Conservation (phyloP, 2,888 invertebrate genomes). For the Ennomos erosarius region DNA sequence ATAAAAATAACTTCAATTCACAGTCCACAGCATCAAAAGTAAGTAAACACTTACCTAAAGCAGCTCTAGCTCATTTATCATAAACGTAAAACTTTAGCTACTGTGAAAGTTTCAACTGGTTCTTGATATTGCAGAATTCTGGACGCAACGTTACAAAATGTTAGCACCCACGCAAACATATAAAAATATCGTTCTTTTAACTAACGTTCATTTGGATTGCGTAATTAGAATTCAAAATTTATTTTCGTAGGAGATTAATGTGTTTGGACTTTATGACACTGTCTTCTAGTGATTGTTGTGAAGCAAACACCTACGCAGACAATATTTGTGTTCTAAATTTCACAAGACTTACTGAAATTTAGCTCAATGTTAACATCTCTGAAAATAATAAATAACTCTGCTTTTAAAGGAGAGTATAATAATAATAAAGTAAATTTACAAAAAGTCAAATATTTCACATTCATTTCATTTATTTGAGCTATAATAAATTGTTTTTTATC, state of each 20-base stretch:
- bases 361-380: too few species aligned
- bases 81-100: conserved; percentile 5
- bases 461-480: too few species aligned
- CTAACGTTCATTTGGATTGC: conserved; percentile 40
- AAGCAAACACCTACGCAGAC: conserved; percentile 14
- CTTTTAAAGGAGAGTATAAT: background rate
- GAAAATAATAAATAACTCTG: too few species aligned
- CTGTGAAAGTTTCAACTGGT: conserved; percentile 11
- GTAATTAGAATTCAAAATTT: conserved; percentile 30
- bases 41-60: too few species aligned
- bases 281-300: conserved; percentile 15
- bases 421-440: background rate
- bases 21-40: too few species aligned
- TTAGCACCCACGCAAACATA: conserved; percentile 54
- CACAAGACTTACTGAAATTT: background rate
- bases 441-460: background rate
- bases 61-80: too few species aligned
- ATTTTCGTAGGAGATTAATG: conserved; percentile 30
- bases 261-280: conserved; percentile 18
- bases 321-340: conserved; percentile 8
- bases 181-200: conserved; percentile 65
- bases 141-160: conserved; percentile 55
- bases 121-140: conserved; percentile 64
- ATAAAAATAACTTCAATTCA: too few species aligned
- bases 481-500: too few species aligned